Evolutionary conservation across 1,140 invertebrate species (phyloP), one percentile per base, ranked within the genome.

Genomic region (Drosophila pseudoananassae): DNA sequence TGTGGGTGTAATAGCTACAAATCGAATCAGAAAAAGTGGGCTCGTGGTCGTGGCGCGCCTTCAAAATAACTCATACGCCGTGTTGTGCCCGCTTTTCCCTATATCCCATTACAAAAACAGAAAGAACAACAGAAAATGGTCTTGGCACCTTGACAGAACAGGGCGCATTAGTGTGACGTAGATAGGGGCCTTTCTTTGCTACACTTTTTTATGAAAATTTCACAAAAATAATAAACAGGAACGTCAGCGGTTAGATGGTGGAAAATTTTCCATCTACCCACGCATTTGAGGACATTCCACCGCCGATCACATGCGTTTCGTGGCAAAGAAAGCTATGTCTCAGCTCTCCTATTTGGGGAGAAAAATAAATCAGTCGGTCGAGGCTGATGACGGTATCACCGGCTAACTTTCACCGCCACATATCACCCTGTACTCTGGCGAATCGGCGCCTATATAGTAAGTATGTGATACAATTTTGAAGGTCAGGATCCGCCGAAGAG

Each of bases 71-170:
- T 74, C 55, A 77, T 46, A 57, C 57, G 65, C 65, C 23, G 29
- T 47, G 49, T 69, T 38, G 63, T 27, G 23, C 15, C 40, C 8
- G n/a, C 40, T 10, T 1, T 43, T 17, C 40, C 9, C 33, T 10
- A 20, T 14, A 53, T 47, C 49, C 40, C 63, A 43, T 66, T 50
- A 46, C 46, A 27, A 36, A 14, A 27, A 27, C 25, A 27, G 25
- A 27, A 27, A 27, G n/a, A 40, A 40, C 31, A 31, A 31, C 31
- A 31, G 31, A 15, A 36, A 69, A 69, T 46, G 46, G 38, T 31
- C 27, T 80, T 85, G 81, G 81, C 81, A 85, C 50, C 23, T 65
- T 81, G 78, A 82, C 78, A 81, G 43, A 73, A 78, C 8, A 55
- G 59, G 54, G 68, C 49, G 70, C 70, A 72, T 61, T 73, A 6